Base-by-base conservation (phyloP, 1,140 invertebrate species). In the Thereuonema tuberculata region DNA sequence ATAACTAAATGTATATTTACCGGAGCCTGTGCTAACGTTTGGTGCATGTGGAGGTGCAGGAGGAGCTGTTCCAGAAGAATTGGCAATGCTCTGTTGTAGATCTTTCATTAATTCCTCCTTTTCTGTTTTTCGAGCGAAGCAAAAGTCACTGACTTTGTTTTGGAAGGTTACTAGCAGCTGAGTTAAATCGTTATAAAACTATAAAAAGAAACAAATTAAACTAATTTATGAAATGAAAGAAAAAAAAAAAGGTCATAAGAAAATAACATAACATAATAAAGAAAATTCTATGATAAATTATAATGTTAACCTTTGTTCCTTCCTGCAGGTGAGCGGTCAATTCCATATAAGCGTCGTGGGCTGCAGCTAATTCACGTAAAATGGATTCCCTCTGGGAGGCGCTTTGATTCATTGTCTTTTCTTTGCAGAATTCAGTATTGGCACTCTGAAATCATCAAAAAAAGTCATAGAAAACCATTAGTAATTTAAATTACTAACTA, bases 151-250 rank as follows among this genome's bases (percentile, higher is more conserved):
- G 66, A 99, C 88, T 77, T 99, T 99, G 72, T 90, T 95, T 80
- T 99, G 97, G 72, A 97, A 93, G 27, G 85, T 84, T 3, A 99
- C 82, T 67, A 99, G 76, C 61, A 99, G 72, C 80, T 95, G 78
- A 1, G 95, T 98, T 61, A 99, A 78, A 75, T 98, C 93, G 75
- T 97, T 98, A 75, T 99, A 99, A 77, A 99, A 99, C 77, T 80
- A 67, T 56, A 75, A 69, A 52, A 62, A 61, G 60, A 63, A 61
- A 50, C 3, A 55, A n/a, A 26, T 15, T 28, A 15, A 49, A 62
- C n/a, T 59, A 48, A 27, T 15, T 17, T 9, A 9, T 9, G 5
- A 37, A 17, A 37, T 9, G 43, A 21, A 21, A 60, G 62, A 27
- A 37, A 37, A 37, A 37, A 61, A 55, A 52, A n/a, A 53, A n/a